A percentile compares a stretch with the other conserved stretches of the same genome.
phyloP scores from a whole-genome alignment of 1,140 invertebrate species.

The Rhopalosiphum maidis region DNA sequence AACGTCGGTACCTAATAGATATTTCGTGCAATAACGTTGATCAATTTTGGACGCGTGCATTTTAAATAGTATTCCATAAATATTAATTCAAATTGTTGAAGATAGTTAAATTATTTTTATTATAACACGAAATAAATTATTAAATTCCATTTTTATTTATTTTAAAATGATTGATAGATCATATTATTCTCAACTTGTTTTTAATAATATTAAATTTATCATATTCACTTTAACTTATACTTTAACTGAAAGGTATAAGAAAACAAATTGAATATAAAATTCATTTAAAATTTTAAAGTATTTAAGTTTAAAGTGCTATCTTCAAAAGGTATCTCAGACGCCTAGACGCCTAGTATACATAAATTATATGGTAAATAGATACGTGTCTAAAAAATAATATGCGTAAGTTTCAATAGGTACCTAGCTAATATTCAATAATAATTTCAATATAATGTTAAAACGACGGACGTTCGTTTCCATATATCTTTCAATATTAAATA shows the following conservation, averaged over 20 bases:
- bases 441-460: neutral
- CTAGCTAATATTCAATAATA: neutral
- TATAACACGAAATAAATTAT: neutral
- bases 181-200: too few relatives aligned
- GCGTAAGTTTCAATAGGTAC: neutral
- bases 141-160: neutral
- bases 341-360: neutral
- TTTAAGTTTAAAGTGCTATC: neutral
- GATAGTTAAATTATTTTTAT: neutral
- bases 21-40: too few relatives aligned
- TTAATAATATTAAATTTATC: too few relatives aligned
- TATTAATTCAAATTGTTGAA: neutral
- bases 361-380: neutral
- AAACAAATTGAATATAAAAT: neutral
- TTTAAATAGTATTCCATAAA: neutral
- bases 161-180: neutral
- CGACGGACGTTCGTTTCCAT: neutral
- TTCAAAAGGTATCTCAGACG: neutral
- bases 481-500: neutral
- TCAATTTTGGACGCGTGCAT: too few relatives aligned
- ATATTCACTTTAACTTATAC: neutral
- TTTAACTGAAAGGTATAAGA: neutral
- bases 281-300: neutral
- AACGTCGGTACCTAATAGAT: neutral
- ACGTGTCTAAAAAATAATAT: neutral